Evolutionary conservation across 1,140 invertebrate species (phyloP).

Genomic region (Nomia melanderi): DNA sequence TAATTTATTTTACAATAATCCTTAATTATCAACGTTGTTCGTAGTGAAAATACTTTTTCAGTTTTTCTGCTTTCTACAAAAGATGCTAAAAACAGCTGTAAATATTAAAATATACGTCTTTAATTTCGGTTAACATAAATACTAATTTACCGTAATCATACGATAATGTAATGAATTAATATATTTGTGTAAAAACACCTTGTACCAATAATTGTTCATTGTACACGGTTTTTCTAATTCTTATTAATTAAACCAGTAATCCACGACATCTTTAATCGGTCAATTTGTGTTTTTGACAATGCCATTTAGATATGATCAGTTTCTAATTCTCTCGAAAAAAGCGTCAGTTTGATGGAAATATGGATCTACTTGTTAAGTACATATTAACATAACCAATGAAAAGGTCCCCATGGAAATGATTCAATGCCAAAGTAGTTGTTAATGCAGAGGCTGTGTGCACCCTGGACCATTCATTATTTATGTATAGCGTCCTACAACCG

Average conservation of each 20-base stretch:
- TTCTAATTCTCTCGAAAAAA: not conserved
- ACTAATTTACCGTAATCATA: not conserved
- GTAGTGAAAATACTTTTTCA: too few species aligned
- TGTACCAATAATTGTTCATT: not conserved
- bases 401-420: not conserved
- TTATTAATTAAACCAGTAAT: too few species aligned
- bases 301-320: not conserved
- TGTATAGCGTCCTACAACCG: slow-evolving; percentile 8
- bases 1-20: too few species aligned
- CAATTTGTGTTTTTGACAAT: too few species aligned
- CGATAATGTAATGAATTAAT: not conserved
- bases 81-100: too few species aligned
- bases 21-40: too few species aligned
- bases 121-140: too few species aligned
- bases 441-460: not conserved
- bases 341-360: not conserved
- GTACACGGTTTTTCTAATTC: not conserved
- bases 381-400: too few species aligned
- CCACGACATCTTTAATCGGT: too few species aligned
- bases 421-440: slow-evolving; percentile 5
- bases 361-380: too few species aligned
- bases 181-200: not conserved
- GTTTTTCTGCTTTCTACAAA: too few species aligned
- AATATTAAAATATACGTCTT: too few species aligned
- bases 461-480: slow-evolving; percentile 22